Base-by-base conservation (phyloP, 2,888 invertebrate species). In the Cataglyphis albicans region DNA sequence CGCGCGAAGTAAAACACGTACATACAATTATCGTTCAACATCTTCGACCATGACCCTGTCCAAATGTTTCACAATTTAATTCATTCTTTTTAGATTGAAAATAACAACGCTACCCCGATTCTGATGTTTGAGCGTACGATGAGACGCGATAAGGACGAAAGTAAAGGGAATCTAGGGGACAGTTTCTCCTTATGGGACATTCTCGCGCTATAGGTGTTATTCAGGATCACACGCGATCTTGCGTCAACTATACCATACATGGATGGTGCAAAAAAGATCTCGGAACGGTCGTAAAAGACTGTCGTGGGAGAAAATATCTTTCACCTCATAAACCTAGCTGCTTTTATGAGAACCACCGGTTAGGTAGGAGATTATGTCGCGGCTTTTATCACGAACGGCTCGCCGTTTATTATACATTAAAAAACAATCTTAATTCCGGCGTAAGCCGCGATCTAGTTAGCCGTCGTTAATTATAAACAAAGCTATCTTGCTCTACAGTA, bases 271-370 rank as follows among this genome's bases (percentile, higher is more conserved):
- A 48, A 68, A 80, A 83, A 63, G 67, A 41, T 59, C 65, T 85
- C 70, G 52, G 10, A 64, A 35, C 32, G 73, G 3, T 63, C 80
- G 29, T 70, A 87, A 82, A 82, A 87, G 73, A 21, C 52, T 52
- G 52, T n/a, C n/a, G 52, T 68, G 6, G 75, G 72, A 72, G 61
- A 81, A 76, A 83, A 76, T 70, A 74, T 74, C 68, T 64, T 80
- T 61, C 32, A 72, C 10, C 81, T 82, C 83, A 74, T 87, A 87
- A 87, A 85, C 59, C 81, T 25, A 25, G 10, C 32, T 59, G 59
- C 15, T 61, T 84, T 87, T 87, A 82, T 48, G 67, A 72, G 44
- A 64, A n/a, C 10, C 35, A 57, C 25, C 18, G 32, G 75, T 21
- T 35, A 12, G 55, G 7, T 59, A 65, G 32, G 18, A 76, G 70